phyloP scores from a whole-genome alignment of 2,888 invertebrate genomes.

The Colletes collaris region DNA sequence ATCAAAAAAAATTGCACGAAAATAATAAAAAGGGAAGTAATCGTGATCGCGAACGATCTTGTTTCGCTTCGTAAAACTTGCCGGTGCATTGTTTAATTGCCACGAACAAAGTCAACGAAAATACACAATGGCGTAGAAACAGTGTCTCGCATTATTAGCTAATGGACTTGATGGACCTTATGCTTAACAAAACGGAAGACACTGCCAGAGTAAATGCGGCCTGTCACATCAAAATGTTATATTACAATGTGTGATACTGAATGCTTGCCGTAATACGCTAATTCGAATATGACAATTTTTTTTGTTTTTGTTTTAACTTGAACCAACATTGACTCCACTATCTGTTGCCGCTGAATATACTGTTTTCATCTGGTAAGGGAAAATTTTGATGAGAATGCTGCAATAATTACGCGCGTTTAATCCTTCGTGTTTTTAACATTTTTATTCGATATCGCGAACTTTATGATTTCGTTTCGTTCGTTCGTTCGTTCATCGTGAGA shows the following conservation, averaged over 20 bases:
- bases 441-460: neutral
- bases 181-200: constrained; percentile 54
- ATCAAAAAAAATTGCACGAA: neutral
- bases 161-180: constrained; percentile 64
- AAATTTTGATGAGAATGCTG: constrained; percentile 10
- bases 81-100: neutral
- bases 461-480: neutral
- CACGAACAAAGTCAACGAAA: neutral
- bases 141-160: constrained; percentile 64
- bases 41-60: neutral
- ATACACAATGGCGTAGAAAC: constrained; percentile 63
- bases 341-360: constrained; percentile 39
- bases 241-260: constrained; percentile 26
- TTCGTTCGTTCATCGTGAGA: neutral
- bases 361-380: constrained; percentile 39
- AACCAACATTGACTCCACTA: constrained; percentile 41
- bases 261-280: constrained; percentile 51
- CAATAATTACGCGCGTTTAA: neutral
- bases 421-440: neutral
- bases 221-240: constrained; percentile 21
- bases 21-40: neutral
- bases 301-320: constrained; percentile 6
- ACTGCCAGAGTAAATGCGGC: constrained; percentile 22
- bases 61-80: neutral
- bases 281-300: constrained; percentile 26